Conservation (phyloP, 2,797 vertebrate species). For the Galaxias olidus region DNA sequence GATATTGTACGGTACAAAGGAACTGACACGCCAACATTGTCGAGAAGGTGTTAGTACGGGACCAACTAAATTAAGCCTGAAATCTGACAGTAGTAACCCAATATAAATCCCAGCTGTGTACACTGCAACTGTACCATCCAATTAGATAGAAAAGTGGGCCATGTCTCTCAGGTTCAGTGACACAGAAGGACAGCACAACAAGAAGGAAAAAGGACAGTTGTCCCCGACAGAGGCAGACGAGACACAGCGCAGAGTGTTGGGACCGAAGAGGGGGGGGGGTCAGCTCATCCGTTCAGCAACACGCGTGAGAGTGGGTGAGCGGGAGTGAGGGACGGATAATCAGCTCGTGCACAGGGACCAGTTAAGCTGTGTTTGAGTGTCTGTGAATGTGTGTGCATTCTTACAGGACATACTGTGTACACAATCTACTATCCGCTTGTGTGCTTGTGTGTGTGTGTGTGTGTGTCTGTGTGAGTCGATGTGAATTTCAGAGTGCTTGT, state of each 20-base stretch:
- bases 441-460: slow-evolving; percentile 16
- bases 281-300: slow-evolving; percentile 65
- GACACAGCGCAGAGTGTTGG: slow-evolving; percentile 47
- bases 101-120: too few species aligned
- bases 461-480: slow-evolving; percentile 32
- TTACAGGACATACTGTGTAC: neutral
- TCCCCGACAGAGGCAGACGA: slow-evolving; percentile 47
- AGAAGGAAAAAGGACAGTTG: slow-evolving; percentile 11
- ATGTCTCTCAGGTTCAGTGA: slow-evolving; percentile 35
- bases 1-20: too few species aligned
- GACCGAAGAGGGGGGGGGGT: slow-evolving; percentile 51
- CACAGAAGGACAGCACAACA: slow-evolving; percentile 46
- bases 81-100: too few species aligned
- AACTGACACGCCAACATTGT: too few species aligned
- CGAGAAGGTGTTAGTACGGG: too few species aligned
- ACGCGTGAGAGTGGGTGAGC: slow-evolving; percentile 65
- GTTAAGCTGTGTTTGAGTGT: slow-evolving; percentile 50
- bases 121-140: neutral
- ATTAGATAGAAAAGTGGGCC: neutral
- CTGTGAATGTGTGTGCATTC: slow-evolving; percentile 23
- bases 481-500: slow-evolving; percentile 41
- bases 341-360: slow-evolving; percentile 70
- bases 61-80: too few species aligned
- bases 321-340: slow-evolving; percentile 55
- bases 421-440: too few species aligned